A percentile compares a stretch with the other conserved stretches of the same genome.
Evolutionary conservation across 2,888 invertebrate species (phyloP).

Genomic region (Cheilosia vernalis): DNA sequence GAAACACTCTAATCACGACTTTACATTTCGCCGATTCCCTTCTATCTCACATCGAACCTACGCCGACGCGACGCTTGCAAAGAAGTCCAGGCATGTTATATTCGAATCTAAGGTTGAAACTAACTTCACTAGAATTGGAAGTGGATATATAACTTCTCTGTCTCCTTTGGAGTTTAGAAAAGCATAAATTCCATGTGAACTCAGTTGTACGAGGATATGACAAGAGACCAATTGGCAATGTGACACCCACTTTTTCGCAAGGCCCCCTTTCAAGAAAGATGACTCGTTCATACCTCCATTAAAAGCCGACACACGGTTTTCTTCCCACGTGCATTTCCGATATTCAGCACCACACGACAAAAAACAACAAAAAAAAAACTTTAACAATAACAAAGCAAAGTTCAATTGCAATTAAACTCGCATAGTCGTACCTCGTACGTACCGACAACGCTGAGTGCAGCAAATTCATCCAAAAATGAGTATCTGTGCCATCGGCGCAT

Average conservation of each 20-base stretch:
- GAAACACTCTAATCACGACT: too few relatives aligned
- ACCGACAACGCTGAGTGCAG: conserved; percentile 47
- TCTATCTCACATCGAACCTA: too few relatives aligned
- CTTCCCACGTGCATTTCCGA: conserved; percentile 73
- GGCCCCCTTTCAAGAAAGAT: conserved; percentile 16
- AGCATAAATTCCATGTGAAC: background rate
- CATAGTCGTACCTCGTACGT: background rate
- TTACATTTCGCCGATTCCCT: too few relatives aligned
- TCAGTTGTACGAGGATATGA: background rate
- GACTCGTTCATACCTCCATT: conserved; percentile 13
- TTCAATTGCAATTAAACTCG: conserved; percentile 45
- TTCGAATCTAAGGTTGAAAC: too few relatives aligned
- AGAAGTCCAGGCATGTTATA: too few relatives aligned
- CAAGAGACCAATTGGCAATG: background rate
- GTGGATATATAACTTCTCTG: too few relatives aligned
- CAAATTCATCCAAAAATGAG: conserved; percentile 11
- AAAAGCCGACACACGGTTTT: conserved; percentile 60
- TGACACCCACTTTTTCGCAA: conserved; percentile 4
- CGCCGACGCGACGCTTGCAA: too few relatives aligned
- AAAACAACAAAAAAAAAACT: background rate
- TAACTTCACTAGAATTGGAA: too few relatives aligned
- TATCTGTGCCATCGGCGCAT: conserved; percentile 64
- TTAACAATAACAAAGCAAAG: conserved; percentile 56
- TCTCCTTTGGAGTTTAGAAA: too few relatives aligned
- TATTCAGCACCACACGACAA: conserved; percentile 5